Percentiles rank a stretch among this genome's conserved stretches.
phyloP scores from a whole-genome alignment of 2,888 invertebrate genomes.

The Callosobruchus maculatus region DNA sequence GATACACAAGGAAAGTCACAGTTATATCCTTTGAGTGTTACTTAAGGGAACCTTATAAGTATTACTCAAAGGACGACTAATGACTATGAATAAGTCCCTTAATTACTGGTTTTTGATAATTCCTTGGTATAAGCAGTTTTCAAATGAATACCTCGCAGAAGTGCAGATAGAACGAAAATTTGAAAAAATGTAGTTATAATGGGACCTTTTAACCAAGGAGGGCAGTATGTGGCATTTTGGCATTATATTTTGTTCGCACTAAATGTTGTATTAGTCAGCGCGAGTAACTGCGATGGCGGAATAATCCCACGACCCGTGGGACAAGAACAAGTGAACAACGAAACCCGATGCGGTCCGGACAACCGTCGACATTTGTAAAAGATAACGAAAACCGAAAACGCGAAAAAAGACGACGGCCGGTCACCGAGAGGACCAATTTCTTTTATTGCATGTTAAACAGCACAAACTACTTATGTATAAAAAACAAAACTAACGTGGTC shows the following conservation, averaged over 20 bases:
- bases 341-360: not conserved
- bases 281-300: not conserved
- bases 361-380: not conserved
- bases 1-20: too few species aligned
- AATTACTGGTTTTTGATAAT: too few species aligned
- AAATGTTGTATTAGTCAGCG: not conserved
- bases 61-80: too few species aligned
- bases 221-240: not conserved
- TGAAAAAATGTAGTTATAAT: too few species aligned
- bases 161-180: too few species aligned
- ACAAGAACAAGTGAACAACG: not conserved
- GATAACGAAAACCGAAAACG: conserved; percentile 39
- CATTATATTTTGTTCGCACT: not conserved
- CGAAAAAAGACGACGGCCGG: conserved; percentile 38
- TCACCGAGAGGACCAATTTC: conserved; percentile 30
- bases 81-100: too few species aligned
- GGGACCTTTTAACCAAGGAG: too few species aligned
- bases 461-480: conserved; percentile 42
- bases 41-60: too few species aligned
- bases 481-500: conserved; percentile 31
- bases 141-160: too few species aligned
- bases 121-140: too few species aligned
- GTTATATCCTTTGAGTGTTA: too few species aligned
- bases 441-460: conserved; percentile 47
- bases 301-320: not conserved